These are phyloP conservation scores for Ochropacha duplaris DNA, from an alignment of 2,888 invertebrate species.

Conservation along the genomic window DNA sequence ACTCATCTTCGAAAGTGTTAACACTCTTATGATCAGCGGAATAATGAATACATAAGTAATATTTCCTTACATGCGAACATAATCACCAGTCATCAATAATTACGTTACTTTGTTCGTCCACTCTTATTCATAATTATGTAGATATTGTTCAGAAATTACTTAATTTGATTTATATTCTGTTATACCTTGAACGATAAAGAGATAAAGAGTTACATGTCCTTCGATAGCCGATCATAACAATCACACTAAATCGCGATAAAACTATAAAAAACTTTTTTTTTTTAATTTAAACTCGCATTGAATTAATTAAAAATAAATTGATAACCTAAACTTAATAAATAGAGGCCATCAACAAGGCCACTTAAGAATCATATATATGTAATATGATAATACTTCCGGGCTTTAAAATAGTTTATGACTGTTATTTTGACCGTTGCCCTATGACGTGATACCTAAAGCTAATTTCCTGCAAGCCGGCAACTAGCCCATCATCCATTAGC, in stretches of 20 bases:
- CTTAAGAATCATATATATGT: neutral
- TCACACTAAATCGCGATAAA: neutral
- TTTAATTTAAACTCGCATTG: neutral
- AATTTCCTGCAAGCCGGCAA: slow-evolving; percentile 40
- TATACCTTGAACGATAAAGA: no score
- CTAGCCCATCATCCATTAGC: slow-evolving; percentile 44
- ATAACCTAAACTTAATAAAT: neutral
- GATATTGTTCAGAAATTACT: neutral
- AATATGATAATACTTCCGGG: slow-evolving; percentile 29
- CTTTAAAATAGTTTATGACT: slow-evolving; percentile 38
- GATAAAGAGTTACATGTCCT: no score
- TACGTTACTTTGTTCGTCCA: neutral
- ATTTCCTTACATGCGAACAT: neutral
- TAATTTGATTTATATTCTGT: no score
- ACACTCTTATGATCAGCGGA: slow-evolving; percentile 7
- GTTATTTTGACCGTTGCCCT: slow-evolving; percentile 36
- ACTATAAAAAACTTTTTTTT: neutral
- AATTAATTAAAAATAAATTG: neutral
- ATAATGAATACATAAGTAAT: neutral
- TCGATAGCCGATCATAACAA: neutral
- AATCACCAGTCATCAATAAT: slow-evolving; percentile 13
- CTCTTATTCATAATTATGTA: neutral
- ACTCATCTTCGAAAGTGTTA: slow-evolving; percentile 33
- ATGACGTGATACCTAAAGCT: slow-evolving; percentile 37
- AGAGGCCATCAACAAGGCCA: neutral